phyloP scores from a whole-genome alignment of 2,888 invertebrate genomes.

The Spialia ferax region DNA sequence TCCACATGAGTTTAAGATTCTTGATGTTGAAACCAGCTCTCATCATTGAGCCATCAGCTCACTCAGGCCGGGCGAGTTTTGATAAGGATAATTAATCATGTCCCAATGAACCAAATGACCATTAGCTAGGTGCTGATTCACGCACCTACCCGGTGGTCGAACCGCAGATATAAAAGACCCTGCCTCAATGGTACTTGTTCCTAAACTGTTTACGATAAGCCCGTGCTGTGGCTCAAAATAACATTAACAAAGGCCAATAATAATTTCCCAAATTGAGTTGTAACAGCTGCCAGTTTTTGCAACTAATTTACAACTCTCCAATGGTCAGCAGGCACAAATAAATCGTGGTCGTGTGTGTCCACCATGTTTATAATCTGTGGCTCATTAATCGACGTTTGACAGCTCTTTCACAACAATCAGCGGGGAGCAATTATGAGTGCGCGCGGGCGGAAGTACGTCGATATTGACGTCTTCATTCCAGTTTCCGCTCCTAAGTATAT shows the following conservation, averaged over 20 bases:
- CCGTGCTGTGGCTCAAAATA: constrained; percentile 22
- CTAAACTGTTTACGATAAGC: constrained; percentile 45
- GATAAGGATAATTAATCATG: constrained; percentile 83
- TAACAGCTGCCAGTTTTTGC: constrained; percentile 46
- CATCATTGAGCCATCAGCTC: constrained; percentile 79
- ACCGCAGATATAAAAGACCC: constrained; percentile 52
- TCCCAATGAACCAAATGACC: constrained; percentile 71
- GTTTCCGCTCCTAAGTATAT: constrained; percentile 14
- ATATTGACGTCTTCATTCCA: constrained; percentile 76
- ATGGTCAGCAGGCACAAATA: constrained; percentile 56
- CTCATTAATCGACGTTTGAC: constrained; percentile 77
- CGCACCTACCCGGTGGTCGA: constrained; percentile 66
- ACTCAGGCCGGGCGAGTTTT: constrained; percentile 59
- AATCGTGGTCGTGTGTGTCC: constrained; percentile 58
- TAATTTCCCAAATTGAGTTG: constrained; percentile 33
- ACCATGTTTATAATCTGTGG: constrained; percentile 57
- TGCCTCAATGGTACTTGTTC: constrained; percentile 56
- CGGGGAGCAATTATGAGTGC: constrained; percentile 67
- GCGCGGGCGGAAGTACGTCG: constrained; percentile 67
- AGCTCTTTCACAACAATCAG: constrained; percentile 81
- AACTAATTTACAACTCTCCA: constrained; percentile 45
- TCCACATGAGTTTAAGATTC: background rate
- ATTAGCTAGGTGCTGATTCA: constrained; percentile 80
- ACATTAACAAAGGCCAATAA: constrained; percentile 23
- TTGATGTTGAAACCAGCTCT: constrained; percentile 54